These are phyloP conservation scores for Callitettix versicolor DNA, from an alignment of 1,140 invertebrate genomes.

Conservation along the genomic window DNA sequence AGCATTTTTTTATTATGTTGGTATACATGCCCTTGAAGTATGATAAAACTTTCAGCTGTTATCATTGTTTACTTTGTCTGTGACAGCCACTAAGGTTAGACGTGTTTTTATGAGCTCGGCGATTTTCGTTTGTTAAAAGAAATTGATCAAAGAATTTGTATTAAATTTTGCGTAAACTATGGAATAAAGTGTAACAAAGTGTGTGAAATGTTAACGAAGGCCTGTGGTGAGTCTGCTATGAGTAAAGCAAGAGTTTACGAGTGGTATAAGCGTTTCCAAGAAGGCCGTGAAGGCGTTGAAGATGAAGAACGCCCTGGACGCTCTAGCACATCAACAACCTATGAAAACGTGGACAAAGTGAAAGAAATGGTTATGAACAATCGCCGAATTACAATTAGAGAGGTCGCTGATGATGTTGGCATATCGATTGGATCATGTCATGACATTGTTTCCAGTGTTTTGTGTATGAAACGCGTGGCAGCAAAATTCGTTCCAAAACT, in stretches of 20 bases:
- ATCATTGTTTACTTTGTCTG: too few species aligned
- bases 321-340: constrained; percentile 24
- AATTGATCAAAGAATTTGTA: too few species aligned
- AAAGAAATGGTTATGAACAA: constrained; percentile 24
- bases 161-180: too few species aligned
- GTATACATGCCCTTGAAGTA: too few species aligned
- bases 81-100: too few species aligned
- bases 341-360: constrained; percentile 28
- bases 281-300: constrained; percentile 13
- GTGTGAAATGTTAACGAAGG: too few species aligned
- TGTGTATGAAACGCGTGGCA: constrained; percentile 18
- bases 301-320: constrained; percentile 19
- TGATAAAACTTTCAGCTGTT: too few species aligned
- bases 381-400: constrained; percentile 19
- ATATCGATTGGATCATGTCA: constrained; percentile 9
- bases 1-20: too few species aligned
- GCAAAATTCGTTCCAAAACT: constrained; percentile 19
- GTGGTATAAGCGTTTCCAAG: constrained; percentile 15
- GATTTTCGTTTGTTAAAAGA: too few species aligned
- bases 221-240: too few species aligned
- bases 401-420: constrained; percentile 16
- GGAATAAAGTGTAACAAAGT: too few species aligned
- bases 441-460: constrained; percentile 14
- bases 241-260: constrained; percentile 13
- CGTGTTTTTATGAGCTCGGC: too few species aligned